These are phyloP conservation scores for Rhamphomyia laevipes DNA, from an alignment of 2,888 invertebrate genomes.

Conservation along the genomic window DNA sequence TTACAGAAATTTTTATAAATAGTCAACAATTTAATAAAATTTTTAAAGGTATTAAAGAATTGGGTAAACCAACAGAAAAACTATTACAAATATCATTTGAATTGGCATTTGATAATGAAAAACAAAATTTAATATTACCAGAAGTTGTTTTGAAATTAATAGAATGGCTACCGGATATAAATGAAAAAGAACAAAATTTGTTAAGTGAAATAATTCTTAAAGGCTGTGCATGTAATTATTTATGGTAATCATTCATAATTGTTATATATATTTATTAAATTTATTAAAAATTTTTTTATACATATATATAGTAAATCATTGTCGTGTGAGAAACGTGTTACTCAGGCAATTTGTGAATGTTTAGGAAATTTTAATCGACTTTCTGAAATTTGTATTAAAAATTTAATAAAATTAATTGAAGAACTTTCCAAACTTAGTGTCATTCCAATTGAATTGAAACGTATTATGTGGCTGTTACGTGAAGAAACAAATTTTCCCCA, in stretches of 20 bases:
- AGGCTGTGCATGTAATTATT: slow-evolving; percentile 40
- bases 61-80: slow-evolving; percentile 38
- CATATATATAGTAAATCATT: slow-evolving; percentile 43
- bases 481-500: slow-evolving; percentile 29
- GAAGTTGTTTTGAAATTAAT: slow-evolving; percentile 41
- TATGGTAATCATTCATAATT: slow-evolving; percentile 25
- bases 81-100: slow-evolving; percentile 39
- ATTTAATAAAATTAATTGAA: slow-evolving; percentile 44
- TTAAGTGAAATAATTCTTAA: slow-evolving; percentile 33
- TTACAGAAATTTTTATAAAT: slow-evolving; percentile 23
- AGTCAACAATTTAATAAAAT: slow-evolving; percentile 27
- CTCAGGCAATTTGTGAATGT: slow-evolving; percentile 38
- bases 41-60: slow-evolving; percentile 29
- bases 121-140: slow-evolving; percentile 30
- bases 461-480: slow-evolving; percentile 37
- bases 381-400: slow-evolving; percentile 37
- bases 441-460: slow-evolving; percentile 44
- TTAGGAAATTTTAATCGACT: slow-evolving; percentile 36
- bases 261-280: background rate
- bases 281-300: slow-evolving; percentile 13
- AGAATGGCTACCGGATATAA: slow-evolving; percentile 41
- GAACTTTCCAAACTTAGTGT: slow-evolving; percentile 45
- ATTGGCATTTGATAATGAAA: slow-evolving; percentile 36
- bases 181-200: slow-evolving; percentile 34
- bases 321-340: slow-evolving; percentile 41